phyloP scores from a whole-genome alignment of 2,888 invertebrate genomes.

The Mythimna pallens region DNA sequence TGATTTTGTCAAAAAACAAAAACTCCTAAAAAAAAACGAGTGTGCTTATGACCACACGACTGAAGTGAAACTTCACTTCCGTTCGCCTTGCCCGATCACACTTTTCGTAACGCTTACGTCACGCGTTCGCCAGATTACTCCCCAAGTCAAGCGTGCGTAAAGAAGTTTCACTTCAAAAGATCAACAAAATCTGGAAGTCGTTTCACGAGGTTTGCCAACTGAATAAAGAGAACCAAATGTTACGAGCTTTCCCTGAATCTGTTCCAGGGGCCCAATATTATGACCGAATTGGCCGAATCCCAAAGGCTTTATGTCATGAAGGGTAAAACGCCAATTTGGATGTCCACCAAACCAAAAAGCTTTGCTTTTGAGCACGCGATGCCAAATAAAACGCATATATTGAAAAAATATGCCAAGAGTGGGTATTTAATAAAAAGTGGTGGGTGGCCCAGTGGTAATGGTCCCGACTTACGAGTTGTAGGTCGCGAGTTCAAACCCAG shows the following conservation, averaged over 20 bases:
- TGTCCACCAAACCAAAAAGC: conserved; percentile 28
- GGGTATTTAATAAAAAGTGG: neutral
- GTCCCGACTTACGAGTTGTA: no score
- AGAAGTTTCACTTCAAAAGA: no score
- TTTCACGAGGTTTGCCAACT: conserved; percentile 4
- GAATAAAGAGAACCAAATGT: conserved; percentile 14
- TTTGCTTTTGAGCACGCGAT: neutral
- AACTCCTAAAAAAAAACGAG: neutral
- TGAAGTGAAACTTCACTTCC: no score
- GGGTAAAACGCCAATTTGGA: conserved; percentile 49
- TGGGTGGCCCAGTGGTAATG: no score
- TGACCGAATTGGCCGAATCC: conserved; percentile 45
- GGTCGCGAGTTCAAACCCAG: no score
- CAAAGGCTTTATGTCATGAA: conserved; percentile 38
- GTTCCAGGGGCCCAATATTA: conserved; percentile 17
- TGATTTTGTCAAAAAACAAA: neutral
- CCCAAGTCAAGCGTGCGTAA: no score
- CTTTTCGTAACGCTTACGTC: no score
- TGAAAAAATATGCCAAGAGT: conserved; percentile 17
- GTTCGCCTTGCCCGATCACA: no score
- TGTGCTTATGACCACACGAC: no score
- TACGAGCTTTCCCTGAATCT: conserved; percentile 14
- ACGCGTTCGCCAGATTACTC: no score
- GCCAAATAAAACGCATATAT: conserved; percentile 25
- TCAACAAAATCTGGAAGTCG: neutral